Base-by-base conservation (phyloP, 1,140 invertebrate genomes). In the Kradibia gibbosae region DNA sequence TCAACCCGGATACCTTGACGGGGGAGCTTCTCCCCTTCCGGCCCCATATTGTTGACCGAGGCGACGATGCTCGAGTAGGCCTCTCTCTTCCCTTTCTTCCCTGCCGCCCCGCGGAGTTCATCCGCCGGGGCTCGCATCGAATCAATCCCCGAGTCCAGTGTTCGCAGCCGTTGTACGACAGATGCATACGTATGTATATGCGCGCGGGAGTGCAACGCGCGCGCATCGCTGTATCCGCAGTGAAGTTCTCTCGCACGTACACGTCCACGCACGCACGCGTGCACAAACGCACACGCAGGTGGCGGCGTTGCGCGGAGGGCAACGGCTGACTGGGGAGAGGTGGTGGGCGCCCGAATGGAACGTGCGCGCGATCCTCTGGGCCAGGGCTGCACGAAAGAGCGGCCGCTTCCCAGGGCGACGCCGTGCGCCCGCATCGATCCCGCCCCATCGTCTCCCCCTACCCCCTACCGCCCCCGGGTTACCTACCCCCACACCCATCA, bases 321-420 rank as follows among this genome's bases (percentile, higher is more conserved):
- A 62, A 73, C 70, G 53, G 75, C 57, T 77, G 75, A 65, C 39
- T 71, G 78, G 78, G 78, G 78, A 57, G 74, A 57, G 70, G 78
- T 22, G 74, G n/a, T n/a, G 55, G 78, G 39, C 73, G 78, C 34
- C 71, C 48, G 78, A 80, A 71, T 78, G 42, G 48, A 70, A 48
- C 60, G 50, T 53, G 34, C 74, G n/a, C 73, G 20, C 22, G n/a
- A 48, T 45, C 25, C 25, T 39, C 71, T 73, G 48, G 45, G 48
- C 73, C 70, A 48, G 1, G 13, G 70, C 67, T 55, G 4, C 20
- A 22, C 15, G 31, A 70, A 45, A 79, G 77, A 79, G 45, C 77
- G 67, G 36, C 13, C 65, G 67, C 31, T 79, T 71, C 62, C 53
- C 67, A 79, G 48, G 48, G 13, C 36, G 42, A 13, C 77, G 65